Evolutionary conservation across 2,797 vertebrate species (phyloP).

Genomic region (Paedocypris micromegethes): DNA sequence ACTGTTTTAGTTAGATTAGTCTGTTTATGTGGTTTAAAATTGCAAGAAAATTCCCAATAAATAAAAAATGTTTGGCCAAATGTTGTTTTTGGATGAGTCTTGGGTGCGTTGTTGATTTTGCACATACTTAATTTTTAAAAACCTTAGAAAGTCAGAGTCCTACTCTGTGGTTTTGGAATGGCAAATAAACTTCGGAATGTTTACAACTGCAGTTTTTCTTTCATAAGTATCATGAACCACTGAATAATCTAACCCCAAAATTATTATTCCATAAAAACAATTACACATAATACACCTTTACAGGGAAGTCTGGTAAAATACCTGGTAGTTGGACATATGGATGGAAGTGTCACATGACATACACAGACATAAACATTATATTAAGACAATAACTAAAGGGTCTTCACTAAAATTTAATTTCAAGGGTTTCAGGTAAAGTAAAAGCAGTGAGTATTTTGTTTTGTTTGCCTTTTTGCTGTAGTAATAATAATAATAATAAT

Average conservation of each 20-base stretch:
- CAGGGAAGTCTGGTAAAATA: conserved; percentile 3
- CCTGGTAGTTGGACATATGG: not conserved
- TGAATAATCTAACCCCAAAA: conserved; percentile 8
- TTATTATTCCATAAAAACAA: not conserved
- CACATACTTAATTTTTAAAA: conserved; percentile 4
- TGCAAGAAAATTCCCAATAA: not conserved
- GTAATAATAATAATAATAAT: too few relatives aligned
- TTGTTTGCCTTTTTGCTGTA: too few relatives aligned
- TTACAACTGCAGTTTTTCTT: conserved; percentile 14
- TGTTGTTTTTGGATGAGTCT: conserved; percentile 28
- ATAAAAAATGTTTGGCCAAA: conserved; percentile 18
- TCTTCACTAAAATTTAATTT: too few relatives aligned
- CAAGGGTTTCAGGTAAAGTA: too few relatives aligned
- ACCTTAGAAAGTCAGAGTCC: conserved; percentile 13
- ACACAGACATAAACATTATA: not conserved
- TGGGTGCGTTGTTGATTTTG: conserved; percentile 28
- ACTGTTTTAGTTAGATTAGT: conserved; percentile 11
- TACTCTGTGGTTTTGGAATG: conserved; percentile 21
- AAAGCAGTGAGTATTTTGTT: too few relatives aligned
- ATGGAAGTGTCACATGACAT: not conserved
- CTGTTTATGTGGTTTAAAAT: too few relatives aligned
- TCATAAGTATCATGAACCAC: conserved; percentile 12
- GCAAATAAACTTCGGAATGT: conserved; percentile 24
- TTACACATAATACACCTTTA: conserved; percentile 13
- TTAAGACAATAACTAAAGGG: too few relatives aligned